Evolutionary conservation across 2,797 vertebrate species (phyloP).

Genomic region (Anas flavirostris): DNA sequence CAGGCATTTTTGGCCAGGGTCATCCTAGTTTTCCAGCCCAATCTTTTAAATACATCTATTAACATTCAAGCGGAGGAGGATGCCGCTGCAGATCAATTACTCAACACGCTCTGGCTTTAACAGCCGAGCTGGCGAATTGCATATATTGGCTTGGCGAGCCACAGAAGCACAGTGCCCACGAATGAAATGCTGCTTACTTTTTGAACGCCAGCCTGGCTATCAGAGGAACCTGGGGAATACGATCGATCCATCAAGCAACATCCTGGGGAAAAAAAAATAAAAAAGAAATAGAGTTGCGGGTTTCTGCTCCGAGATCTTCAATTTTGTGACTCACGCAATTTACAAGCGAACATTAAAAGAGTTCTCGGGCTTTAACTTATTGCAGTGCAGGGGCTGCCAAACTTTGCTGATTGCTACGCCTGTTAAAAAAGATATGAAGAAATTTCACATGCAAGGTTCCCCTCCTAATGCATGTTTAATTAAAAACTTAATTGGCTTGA

Average conservation of each 20-base stretch:
- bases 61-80: not conserved
- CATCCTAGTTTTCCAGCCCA: not conserved
- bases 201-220: not conserved
- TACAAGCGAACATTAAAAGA: not conserved
- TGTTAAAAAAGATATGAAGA: not conserved
- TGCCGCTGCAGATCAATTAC: not conserved
- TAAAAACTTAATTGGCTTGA: constrained; percentile 35
- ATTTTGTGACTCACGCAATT: not conserved
- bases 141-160: not conserved
- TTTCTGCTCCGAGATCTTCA: not conserved
- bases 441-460: not conserved
- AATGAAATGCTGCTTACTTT: not conserved
- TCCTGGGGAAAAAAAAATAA: not conserved
- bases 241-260: constrained; percentile 15
- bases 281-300: not conserved
- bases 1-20: not conserved
- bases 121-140: not conserved
- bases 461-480: not conserved
- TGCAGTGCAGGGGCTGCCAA: not conserved
- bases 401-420: not conserved
- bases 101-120: not conserved
- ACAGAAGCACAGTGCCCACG: not conserved
- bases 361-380: not conserved
- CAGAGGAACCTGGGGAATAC: not conserved
- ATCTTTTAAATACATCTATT: not conserved